A percentile compares a stretch with the other conserved stretches of the same genome.
Conservation (phyloP, 1,140 invertebrate species). For the Ctenoplectra terminalis region DNA sequence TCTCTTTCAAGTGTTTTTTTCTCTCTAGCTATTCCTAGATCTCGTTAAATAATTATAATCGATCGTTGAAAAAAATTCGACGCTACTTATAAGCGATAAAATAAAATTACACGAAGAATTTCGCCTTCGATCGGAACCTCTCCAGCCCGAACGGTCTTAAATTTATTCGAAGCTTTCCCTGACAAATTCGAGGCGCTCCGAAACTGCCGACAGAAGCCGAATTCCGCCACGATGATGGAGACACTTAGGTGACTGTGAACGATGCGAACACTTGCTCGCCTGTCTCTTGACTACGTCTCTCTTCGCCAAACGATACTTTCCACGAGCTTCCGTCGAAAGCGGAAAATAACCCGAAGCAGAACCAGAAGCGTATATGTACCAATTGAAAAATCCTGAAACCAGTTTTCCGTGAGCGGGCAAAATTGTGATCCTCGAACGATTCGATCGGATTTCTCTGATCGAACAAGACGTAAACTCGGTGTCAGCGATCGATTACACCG, state of each 20-base stretch:
- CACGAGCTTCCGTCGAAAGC: neutral
- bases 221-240: constrained; percentile 53
- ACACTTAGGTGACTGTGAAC: constrained; percentile 55
- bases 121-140: no score
- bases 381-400: neutral
- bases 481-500: constrained; percentile 45
- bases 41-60: no score
- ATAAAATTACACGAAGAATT: neutral
- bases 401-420: neutral
- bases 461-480: constrained; percentile 11
- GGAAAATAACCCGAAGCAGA: neutral
- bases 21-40: no score
- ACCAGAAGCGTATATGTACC: no score
- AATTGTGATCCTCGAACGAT: neutral
- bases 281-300: constrained; percentile 20
- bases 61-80: neutral
- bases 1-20: no score
- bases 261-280: constrained; percentile 33
- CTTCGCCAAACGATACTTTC: constrained; percentile 27
- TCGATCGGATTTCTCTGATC: constrained; percentile 36
- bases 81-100: neutral
- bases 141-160: neutral
- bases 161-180: constrained; percentile 50
- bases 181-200: constrained; percentile 50
- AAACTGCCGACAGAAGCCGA: constrained; percentile 30